phyloP scores from a whole-genome alignment of 2,888 invertebrate species.

The Meiosimyza decipiens region DNA sequence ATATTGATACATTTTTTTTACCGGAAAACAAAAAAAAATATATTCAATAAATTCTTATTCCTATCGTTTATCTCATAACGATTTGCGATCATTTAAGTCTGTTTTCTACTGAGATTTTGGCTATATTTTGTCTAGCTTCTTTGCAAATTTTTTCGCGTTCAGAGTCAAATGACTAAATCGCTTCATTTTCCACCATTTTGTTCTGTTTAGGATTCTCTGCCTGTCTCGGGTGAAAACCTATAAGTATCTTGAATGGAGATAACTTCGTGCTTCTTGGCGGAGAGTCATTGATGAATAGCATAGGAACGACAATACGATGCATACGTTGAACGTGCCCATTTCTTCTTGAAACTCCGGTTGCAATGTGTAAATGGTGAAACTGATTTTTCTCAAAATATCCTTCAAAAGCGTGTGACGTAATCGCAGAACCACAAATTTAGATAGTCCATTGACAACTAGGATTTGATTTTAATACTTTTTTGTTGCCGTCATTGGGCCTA shows the following conservation, averaged over 20 bases:
- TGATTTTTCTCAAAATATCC: slow-evolving; percentile 45
- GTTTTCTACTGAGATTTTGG: slow-evolving; percentile 31
- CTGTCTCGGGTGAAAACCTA: not conserved
- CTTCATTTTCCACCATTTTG: not conserved
- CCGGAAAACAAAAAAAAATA: too few species aligned
- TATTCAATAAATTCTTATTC: too few species aligned
- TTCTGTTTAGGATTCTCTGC: not conserved
- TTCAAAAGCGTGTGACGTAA: not conserved
- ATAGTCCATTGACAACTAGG: too few species aligned
- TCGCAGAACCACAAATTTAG: too few species aligned
- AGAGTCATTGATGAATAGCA: slow-evolving; percentile 13
- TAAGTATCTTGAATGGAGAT: slow-evolving; percentile 3
- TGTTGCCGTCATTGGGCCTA: too few species aligned
- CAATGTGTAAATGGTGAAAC: slow-evolving; percentile 23
- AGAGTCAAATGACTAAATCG: not conserved
- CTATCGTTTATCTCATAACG: too few species aligned
- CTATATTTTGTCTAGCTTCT: slow-evolving; percentile 21
- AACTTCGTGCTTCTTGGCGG: slow-evolving; percentile 25
- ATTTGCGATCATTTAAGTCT: too few species aligned
- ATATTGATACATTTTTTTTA: too few species aligned
- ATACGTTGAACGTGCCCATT: too few species aligned
- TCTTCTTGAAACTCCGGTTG: slow-evolving; percentile 36
- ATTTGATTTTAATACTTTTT: too few species aligned
- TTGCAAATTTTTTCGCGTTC: slow-evolving; percentile 21
- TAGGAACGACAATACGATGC: too few species aligned